Conservation (phyloP, 2,113 vertebrate species). For the Lepus europaeus region DNA sequence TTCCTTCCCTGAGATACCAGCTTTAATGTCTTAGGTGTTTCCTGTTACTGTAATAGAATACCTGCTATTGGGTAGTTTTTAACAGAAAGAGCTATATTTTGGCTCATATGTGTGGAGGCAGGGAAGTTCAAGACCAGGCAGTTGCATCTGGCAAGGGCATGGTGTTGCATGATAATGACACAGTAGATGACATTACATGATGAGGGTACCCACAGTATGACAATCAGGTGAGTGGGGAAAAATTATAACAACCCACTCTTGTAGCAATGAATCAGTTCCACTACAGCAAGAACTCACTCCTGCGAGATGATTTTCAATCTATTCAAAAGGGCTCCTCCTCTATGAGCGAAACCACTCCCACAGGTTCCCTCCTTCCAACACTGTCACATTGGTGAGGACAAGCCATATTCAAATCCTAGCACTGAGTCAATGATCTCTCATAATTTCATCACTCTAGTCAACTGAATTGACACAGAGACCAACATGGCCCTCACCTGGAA, state of each 20-base stretch:
- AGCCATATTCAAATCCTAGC: neutral
- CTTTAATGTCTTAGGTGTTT: neutral
- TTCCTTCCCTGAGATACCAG: neutral
- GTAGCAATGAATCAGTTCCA: neutral
- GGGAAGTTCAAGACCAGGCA: neutral
- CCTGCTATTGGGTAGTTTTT: neutral
- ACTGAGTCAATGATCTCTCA: neutral
- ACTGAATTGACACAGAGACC: neutral
- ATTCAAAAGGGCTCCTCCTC: neutral
- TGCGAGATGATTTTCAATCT: neutral
- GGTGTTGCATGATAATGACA: neutral
- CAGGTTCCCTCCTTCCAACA: neutral
- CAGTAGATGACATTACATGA: neutral
- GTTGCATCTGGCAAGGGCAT: neutral
- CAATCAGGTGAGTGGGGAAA: neutral
- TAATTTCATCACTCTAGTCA: neutral
- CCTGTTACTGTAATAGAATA: neutral
- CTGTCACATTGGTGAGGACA: neutral
- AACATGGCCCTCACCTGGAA: fast-evolving
- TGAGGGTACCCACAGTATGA: no score
- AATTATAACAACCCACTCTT: neutral
- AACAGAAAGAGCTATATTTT: neutral
- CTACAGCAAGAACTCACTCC: neutral
- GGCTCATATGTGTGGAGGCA: neutral
- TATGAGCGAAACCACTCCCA: neutral